Evolutionary conservation across 1,140 invertebrate genomes (phyloP), one percentile per base, ranked within the genome.

Genomic region (Heliconius congener): DNA sequence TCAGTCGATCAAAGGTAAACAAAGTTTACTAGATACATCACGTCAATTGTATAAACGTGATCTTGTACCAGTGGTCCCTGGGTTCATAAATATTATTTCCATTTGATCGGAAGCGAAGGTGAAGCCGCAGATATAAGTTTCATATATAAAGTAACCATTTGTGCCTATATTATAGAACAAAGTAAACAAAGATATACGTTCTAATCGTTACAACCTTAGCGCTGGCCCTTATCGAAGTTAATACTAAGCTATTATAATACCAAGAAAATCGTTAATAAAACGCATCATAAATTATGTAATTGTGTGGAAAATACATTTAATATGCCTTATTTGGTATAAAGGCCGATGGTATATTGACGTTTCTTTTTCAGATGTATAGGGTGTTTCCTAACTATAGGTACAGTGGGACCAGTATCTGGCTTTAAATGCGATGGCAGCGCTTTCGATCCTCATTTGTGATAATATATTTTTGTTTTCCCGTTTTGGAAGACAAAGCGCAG

Each of bases 191-290:
- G 27, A 74, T 9, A 18, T 16, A 30, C 30, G 55, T 52, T 19
- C 37, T 76, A 76, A 76, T 76, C 30, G 60, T 46, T 75, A 52
- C 71, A 52, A 80, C 74, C 73, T 80, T 76, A 76, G 74, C n/a
- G 72, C 74, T n/a, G 50, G 19, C 73, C 66, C 42, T 66, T 60
- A 73, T 79, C 73, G 57, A 71, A 11, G 60, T 66, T 74, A 80
- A 76, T 74, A 74, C n/a, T 73, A 76, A 72, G 46, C 60, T 72
- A 76, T 80, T 76, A 74, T 71, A 79, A 79, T 80, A 76, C 73
- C 37, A 76, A 74, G 78, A 80, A 80, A 80, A 76, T 80, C 57
- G 70, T 80, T 74, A 60, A 80, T 80, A 76, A 76, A 80, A 73
- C 74, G 70, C 74, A 46, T 71, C 27, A 50, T 80, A 46, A 75